Conservation (phyloP, 2,888 invertebrate species). For the Drosophila rubida region DNA sequence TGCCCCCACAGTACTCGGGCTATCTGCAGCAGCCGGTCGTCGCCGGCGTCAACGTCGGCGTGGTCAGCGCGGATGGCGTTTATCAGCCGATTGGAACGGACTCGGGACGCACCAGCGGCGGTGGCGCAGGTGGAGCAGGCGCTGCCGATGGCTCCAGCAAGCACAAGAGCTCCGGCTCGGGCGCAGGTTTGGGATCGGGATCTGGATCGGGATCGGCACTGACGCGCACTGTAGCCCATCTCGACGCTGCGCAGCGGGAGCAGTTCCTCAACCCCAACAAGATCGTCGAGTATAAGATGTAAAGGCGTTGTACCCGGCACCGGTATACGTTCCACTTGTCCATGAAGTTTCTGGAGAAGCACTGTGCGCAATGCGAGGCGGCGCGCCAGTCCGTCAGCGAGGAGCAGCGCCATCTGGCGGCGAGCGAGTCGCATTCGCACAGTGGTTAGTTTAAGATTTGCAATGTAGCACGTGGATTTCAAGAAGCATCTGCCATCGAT, state of each 20-base stretch:
- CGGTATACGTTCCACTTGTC: slow-evolving; percentile 84
- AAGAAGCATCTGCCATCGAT: slow-evolving; percentile 8
- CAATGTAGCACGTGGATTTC: slow-evolving; percentile 41
- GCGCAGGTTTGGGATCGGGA: too few relatives aligned
- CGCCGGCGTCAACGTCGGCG: slow-evolving; percentile 83
- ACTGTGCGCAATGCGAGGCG: slow-evolving; percentile 81
- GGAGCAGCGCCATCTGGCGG: slow-evolving; percentile 66
- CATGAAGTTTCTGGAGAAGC: slow-evolving; percentile 83
- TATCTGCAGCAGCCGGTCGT: slow-evolving; percentile 82
- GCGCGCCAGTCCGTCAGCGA: slow-evolving; percentile 62
- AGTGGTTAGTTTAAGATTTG: slow-evolving; percentile 72
- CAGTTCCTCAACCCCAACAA: slow-evolving; percentile 85
- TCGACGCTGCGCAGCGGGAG: slow-evolving; percentile 84
- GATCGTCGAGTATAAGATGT: slow-evolving; percentile 85
- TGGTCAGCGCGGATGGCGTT: slow-evolving; percentile 81
- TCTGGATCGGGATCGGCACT: slow-evolving; percentile 81
- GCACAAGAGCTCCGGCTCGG: slow-evolving; percentile 66
- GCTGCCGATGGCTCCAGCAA: slow-evolving; percentile 42
- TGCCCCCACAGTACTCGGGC: slow-evolving; percentile 82
- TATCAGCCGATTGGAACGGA: slow-evolving; percentile 78
- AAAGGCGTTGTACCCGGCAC: slow-evolving; percentile 85
- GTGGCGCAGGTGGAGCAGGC: slow-evolving; percentile 33
- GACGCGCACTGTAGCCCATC: slow-evolving; percentile 84
- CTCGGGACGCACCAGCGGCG: slow-evolving; percentile 62
- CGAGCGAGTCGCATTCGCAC: slow-evolving; percentile 55